A percentile compares a stretch with the other conserved stretches of the same genome.
phyloP scores from a whole-genome alignment of 2,888 invertebrate genomes.

The Ichneumoninae sp. region DNA sequence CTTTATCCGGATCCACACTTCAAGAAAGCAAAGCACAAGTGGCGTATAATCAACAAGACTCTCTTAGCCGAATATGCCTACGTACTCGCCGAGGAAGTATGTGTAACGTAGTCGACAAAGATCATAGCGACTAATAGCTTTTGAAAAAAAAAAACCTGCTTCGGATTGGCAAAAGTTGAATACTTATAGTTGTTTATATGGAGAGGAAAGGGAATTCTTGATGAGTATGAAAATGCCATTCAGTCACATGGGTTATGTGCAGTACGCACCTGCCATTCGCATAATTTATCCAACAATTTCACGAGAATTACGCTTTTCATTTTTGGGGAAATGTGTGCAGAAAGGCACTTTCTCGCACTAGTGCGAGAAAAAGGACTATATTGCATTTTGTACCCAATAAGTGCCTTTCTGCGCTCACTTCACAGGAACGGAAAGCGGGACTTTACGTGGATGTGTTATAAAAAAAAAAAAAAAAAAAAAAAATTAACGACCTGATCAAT shows the following conservation, averaged over 20 bases:
- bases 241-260: too few relatives aligned
- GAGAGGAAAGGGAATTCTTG: background rate
- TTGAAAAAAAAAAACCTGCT: background rate
- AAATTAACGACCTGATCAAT: background rate
- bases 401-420: too few relatives aligned
- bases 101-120: constrained; percentile 70
- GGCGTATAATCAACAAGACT: constrained; percentile 98
- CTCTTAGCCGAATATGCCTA: constrained; percentile 99
- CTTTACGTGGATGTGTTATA: too few relatives aligned
- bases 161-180: background rate
- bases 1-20: constrained; percentile 99
- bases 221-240: too few relatives aligned
- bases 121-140: background rate
- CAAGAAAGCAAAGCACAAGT: constrained; percentile 99
- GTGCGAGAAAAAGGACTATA: too few relatives aligned
- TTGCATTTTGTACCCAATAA: too few relatives aligned
- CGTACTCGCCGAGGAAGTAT: constrained; percentile 92
- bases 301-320: too few relatives aligned
- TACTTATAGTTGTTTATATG: background rate
- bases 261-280: too few relatives aligned
- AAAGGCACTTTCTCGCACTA: too few relatives aligned
- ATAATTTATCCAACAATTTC: too few relatives aligned
- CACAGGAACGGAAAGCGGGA: too few relatives aligned
- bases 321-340: too few relatives aligned
- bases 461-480: background rate